Base-by-base conservation (phyloP, 2,888 invertebrate genomes). In the Gibbula magus region DNA sequence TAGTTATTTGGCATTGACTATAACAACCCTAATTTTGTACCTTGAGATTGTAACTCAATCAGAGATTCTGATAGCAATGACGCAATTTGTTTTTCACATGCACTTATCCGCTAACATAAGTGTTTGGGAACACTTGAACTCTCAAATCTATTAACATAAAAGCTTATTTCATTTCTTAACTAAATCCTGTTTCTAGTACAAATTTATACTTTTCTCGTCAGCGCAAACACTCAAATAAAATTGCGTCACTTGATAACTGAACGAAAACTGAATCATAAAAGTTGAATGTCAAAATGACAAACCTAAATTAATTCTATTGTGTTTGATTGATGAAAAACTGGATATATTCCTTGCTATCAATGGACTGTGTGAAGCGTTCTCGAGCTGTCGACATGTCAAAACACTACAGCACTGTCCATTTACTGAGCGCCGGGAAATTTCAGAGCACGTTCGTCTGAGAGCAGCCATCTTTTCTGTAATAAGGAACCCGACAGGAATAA, bases 391-490 rank as follows among this genome's bases (percentile, higher is more conserved):
- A 39, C 70, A 70, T 70, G 70, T 35, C 20, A 20, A 10, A 18
- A 70, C 70, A 16, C 54, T n/a, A n/a, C 54, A 35, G n/a, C 75
- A 32, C 75, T 75, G 75, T 54, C 54, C 54, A 53, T 54, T 75
- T 18, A 75, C 52, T 29, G 22, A 29, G 29, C 70, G 70, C 29
- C 70, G 32, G 13, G 78, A 53, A 7, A 81, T 78, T 67, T 76
- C 83, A 75, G 77, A 75, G 75, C 85, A 80, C 79, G 84, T 73
- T 77, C 83, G 77, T 25, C 84, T 80, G 75, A 83, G 53, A 2
- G 85, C 83, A 51, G 85, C 83, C 85, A 85, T 85, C 75, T 79
- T 79, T 74, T 74, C 52, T 74, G 20, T 78, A 45, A 7, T 45
- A 45, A 5, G 5, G 45, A 45, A 13, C 45, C 13, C 45, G 45